Conservation (phyloP, 2,113 vertebrate species). For the Haemorhous mexicanus region DNA sequence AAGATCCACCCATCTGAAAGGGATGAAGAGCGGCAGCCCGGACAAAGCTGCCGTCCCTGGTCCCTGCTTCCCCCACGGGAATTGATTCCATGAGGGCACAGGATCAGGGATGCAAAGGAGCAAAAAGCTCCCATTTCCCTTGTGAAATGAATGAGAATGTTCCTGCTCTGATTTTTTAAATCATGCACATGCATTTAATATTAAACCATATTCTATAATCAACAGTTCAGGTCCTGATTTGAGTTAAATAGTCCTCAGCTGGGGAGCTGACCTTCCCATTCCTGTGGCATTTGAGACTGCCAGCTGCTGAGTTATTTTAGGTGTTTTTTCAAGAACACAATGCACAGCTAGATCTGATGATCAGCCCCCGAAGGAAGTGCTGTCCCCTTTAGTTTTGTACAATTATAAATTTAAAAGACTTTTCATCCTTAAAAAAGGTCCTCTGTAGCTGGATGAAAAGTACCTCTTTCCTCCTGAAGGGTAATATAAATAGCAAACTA, state of each 20-base stretch:
- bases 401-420: not conserved
- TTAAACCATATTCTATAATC: not conserved
- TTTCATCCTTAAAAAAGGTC: not conserved
- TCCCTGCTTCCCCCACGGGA: not conserved
- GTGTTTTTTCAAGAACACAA: constrained; percentile 31
- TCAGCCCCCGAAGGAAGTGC: not conserved
- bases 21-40: not conserved
- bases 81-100: not conserved
- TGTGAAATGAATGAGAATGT: not conserved
- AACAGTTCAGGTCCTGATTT: not conserved
- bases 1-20: constrained; percentile 34
- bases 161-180: not conserved
- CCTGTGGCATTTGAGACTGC: not conserved
- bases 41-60: not conserved
- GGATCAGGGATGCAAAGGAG: not conserved
- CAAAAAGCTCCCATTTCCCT: not conserved
- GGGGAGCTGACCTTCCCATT: constrained; percentile 24
- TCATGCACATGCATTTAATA: not conserved
- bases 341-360: not conserved
- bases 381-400: not conserved
- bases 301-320: constrained; percentile 46
- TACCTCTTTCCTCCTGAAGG: not conserved
- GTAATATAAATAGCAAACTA: not conserved
- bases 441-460: not conserved
- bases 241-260: constrained; percentile 12